Base-by-base conservation (phyloP, 2,797 vertebrate genomes). In the Pterois miles region DNA sequence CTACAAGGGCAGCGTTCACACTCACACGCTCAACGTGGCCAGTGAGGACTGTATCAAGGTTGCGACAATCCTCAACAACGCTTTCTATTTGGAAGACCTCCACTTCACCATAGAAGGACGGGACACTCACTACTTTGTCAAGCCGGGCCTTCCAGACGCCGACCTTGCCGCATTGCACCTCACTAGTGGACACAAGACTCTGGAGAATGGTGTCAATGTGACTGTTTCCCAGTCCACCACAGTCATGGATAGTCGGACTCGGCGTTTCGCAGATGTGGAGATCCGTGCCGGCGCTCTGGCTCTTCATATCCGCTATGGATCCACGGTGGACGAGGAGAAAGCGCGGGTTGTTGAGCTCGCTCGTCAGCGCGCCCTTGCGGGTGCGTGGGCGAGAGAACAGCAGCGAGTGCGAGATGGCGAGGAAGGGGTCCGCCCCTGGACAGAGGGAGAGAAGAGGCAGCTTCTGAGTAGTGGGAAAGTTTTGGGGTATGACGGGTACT, bases 41-140 rank as follows among this genome's bases (percentile, higher is more conserved):
- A 97, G 97, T 58, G 98, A 99, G 93, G 98, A 99, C 95, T 99
- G 98, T 86, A 96, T 99, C 89, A 99, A 99, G 94, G 96, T 99
- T 82, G 98, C 98, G 11, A 97, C 97, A 1, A 97, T 99, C 91
- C 96, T 99, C 70, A 99, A 98, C 90, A 98, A 97, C 1, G 98
- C 98, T 58, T 97, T 98, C 93, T 99, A 99, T 91, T 93, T 99
- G 91, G 98, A 99, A 87, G 97, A 98, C 92, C 95, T 99, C 74
- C 98, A 99, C 92, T 99, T 98, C 93, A 99, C 97, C 0, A 90
- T 99, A 18, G 96, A 99, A 83, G 98, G 98, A 58, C 95, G 95
- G 43, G 98, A 99, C 95, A 99, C 97, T 0, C 98, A 99, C 94
- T 97, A 98, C 93, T 99, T 99, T 87, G 97, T 99, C 80, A 99